Percentiles rank a stretch among this genome's conserved stretches.
phyloP scores from a whole-genome alignment of 2,888 invertebrate genomes.

The Noctua pronuba region DNA sequence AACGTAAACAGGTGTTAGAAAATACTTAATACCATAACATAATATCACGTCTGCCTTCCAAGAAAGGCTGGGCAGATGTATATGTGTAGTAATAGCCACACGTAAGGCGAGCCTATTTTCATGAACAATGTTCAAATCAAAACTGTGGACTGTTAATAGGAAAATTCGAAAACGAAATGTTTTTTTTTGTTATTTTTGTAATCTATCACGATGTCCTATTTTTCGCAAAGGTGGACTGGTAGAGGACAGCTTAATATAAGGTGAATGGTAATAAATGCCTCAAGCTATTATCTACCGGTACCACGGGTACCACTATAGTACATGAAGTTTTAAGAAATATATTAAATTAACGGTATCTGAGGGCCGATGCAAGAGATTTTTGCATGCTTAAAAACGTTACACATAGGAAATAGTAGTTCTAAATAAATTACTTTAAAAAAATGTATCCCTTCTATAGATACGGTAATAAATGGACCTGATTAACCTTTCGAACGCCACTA shows the following conservation, averaged over 20 bases:
- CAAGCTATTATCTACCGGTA: too few species aligned
- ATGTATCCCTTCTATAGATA: not conserved
- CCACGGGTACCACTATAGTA: too few species aligned
- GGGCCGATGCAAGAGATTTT: too few species aligned
- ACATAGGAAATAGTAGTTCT: too few species aligned
- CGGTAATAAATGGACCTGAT: not conserved
- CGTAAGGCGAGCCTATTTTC: too few species aligned
- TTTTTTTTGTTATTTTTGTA: not conserved
- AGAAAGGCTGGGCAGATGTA: not conserved
- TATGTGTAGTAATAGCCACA: not conserved
- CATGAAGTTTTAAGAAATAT: too few species aligned
- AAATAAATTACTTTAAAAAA: not conserved
- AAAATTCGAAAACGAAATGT: accelerated
- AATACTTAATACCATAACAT: not conserved
- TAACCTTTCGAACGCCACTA: too few species aligned
- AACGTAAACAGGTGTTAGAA: not conserved
- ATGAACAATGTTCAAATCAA: not conserved
- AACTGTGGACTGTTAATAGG: not conserved
- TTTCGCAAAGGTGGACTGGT: not conserved
- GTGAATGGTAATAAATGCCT: too few species aligned
- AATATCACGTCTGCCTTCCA: not conserved
- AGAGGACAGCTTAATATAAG: too few species aligned
- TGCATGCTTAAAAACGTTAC: too few species aligned
- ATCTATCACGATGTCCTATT: not conserved
- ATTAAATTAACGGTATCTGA: too few species aligned